Evolutionary conservation across 2,113 vertebrate genomes (phyloP).

Genomic region (Echinops telfairi): DNA sequence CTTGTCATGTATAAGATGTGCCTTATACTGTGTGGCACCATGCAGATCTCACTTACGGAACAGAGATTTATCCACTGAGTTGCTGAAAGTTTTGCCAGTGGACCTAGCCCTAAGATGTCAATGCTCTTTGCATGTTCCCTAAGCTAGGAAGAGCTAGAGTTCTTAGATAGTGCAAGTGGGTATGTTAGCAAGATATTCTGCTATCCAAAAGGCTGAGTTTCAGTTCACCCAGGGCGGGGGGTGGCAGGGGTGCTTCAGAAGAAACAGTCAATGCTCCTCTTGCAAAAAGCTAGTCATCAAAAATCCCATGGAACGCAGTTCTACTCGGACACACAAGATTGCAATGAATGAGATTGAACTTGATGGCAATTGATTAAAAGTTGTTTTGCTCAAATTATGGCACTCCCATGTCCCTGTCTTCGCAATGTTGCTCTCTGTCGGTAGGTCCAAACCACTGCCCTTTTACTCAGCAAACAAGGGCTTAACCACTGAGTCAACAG

Average conservation of each 20-base stretch:
- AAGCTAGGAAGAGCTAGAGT: background rate
- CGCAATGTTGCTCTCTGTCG: background rate
- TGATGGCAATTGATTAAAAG: background rate
- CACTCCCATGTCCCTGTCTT: too few relatives aligned
- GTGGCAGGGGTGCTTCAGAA: background rate
- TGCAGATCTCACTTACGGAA: background rate
- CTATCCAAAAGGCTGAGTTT: background rate
- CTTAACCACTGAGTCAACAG: background rate
- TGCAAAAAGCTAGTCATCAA: background rate
- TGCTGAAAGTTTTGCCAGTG: background rate
- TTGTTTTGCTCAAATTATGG: background rate
- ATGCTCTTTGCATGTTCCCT: background rate
- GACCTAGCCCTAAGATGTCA: too few relatives aligned
- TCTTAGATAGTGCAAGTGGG: background rate
- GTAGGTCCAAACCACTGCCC: background rate
- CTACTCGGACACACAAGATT: background rate
- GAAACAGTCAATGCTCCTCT: background rate
- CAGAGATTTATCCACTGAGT: background rate
- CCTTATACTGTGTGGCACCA: fast-evolving
- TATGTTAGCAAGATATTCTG: background rate
- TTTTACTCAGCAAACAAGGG: background rate
- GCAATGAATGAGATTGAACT: background rate
- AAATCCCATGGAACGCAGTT: background rate
- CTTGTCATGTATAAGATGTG: background rate
- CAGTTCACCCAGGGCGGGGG: too few relatives aligned